phyloP scores from a whole-genome alignment of 2,113 vertebrate species.

The Trochalopteron elliotii region DNA sequence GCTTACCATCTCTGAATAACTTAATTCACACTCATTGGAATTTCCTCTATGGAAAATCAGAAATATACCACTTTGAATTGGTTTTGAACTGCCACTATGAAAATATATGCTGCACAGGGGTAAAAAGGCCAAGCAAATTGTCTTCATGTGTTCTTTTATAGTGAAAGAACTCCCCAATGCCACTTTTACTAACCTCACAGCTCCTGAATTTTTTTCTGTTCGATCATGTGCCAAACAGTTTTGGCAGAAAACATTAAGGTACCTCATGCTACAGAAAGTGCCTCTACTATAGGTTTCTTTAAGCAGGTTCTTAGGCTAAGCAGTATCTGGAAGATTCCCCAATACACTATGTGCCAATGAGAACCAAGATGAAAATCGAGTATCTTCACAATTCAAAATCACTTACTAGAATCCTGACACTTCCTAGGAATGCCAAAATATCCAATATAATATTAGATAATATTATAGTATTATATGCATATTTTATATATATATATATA shows the following conservation, averaged over 20 bases:
- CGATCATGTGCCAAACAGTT: neutral
- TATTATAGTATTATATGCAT: too few relatives aligned
- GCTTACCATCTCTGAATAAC: neutral
- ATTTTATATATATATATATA: too few relatives aligned
- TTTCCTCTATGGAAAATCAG: neutral
- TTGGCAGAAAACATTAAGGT: neutral
- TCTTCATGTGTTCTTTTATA: rapidly evolving
- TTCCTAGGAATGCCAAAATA: neutral
- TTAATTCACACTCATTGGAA: neutral
- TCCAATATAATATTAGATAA: too few relatives aligned
- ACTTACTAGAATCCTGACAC: neutral
- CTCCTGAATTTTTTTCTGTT: neutral
- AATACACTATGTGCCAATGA: neutral
- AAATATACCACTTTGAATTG: neutral
- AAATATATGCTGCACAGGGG: neutral
- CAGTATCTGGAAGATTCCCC: neutral
- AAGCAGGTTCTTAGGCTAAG: neutral
- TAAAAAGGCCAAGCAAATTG: neutral
- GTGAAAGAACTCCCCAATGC: neutral
- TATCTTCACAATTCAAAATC: neutral
- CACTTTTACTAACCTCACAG: neutral
- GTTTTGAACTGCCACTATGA: neutral
- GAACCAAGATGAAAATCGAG: rapidly evolving
- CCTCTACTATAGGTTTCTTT: neutral
- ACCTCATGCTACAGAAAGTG: neutral